Base-by-base conservation (phyloP, 2,888 invertebrate genomes). In the Axea sp. region DNA sequence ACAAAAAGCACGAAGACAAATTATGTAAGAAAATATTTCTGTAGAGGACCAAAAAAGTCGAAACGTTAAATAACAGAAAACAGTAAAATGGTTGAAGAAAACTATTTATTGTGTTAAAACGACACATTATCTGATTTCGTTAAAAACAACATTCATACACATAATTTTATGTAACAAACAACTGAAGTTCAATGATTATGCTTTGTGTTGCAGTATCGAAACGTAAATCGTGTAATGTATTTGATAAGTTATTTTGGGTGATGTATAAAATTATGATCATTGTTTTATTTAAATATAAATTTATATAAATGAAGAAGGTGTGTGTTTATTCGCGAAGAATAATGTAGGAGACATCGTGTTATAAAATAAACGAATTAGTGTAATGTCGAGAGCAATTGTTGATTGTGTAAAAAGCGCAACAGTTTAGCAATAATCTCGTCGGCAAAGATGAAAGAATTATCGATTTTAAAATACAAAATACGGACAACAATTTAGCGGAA, bases 251-350 rank as follows among this genome's bases (percentile, higher is more conserved):
- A 33, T 59, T 45, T 33, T 43, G 43, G 43, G 43, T 59, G 26
- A 45, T 59, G 59, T 59, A 59, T 45, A 59, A 59, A 59, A 59
- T 17, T 26, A 33, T 6, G 24, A 26, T 43, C 24, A 33, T 59
- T 59, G 45, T 59, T 59, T 59, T 45, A 59, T 59, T 59, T 59
- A 43, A 59, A 59, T 59, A 45, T 59, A 59, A 30, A 45, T 59
- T 57, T 55, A 22, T 41, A 55, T 41, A 26, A 55, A 55, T 26
- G 12, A 55, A 55, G 12, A 24, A 15, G 9, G 3, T 26, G 55
- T 55, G 19, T 55, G 11, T 49, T 49, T 49, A 49, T 49, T 49
- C 33, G 49, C 8, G 11, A 9, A 2, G 8, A 28, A 12, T 6
- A 31, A 31, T 35, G 15, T 15, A 35, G 15, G 2, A 15, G 9